A percentile compares a stretch with the other conserved stretches of the same genome.
Conservation (phyloP, 2,113 vertebrate genomes). For the Triplophysa siluroides region DNA sequence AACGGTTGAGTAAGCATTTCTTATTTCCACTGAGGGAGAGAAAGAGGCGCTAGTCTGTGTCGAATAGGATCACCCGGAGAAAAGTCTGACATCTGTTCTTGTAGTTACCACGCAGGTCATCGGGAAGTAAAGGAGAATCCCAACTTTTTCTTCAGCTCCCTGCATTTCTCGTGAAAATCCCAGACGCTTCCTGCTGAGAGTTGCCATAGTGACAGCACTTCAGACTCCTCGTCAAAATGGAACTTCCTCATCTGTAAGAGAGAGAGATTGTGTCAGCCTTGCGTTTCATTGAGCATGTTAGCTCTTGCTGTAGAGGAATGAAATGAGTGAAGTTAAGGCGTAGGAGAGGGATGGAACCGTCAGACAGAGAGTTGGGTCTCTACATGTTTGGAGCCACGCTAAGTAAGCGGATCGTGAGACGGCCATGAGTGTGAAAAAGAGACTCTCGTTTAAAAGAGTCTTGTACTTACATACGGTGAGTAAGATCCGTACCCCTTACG, state of each 20-base stretch:
- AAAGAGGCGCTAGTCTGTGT: constrained; percentile 7
- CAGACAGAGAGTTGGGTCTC: constrained; percentile 22
- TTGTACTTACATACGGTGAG: constrained; percentile 77
- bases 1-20: constrained; percentile 42
- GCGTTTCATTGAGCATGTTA: constrained; percentile 36
- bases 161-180: constrained; percentile 9
- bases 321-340: constrained; percentile 21
- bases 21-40: constrained; percentile 24
- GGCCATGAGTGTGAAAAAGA: constrained; percentile 77
- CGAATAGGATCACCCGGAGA: constrained; percentile 12
- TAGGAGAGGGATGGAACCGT: constrained; percentile 42
- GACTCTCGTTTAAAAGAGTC: constrained; percentile 79
- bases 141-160: neutral
- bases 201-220: constrained; percentile 42
- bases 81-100: constrained; percentile 34
- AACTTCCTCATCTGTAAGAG: constrained; percentile 68
- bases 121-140: constrained; percentile 47
- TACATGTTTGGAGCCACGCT: constrained; percentile 41
- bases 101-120: constrained; percentile 24
- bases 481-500: constrained; percentile 5
- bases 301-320: constrained; percentile 51
- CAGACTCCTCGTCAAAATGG: constrained; percentile 58
- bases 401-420: constrained; percentile 58
- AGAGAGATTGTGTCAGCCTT: constrained; percentile 48
- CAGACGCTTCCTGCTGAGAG: constrained; percentile 57